Conservation (phyloP, 2,888 invertebrate genomes). For the Lasioglossum malachurum region DNA sequence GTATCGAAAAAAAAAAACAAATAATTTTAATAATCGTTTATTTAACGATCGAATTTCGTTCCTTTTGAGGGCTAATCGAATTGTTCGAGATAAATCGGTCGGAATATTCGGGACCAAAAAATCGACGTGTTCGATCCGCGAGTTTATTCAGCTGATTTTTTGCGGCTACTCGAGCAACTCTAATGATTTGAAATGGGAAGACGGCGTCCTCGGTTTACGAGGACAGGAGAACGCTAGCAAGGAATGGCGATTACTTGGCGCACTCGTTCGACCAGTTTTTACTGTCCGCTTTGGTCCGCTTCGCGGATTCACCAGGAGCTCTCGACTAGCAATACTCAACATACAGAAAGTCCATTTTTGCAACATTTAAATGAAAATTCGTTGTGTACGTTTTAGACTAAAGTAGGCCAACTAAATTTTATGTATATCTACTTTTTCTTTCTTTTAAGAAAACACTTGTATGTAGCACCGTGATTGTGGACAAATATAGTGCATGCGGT, state of each 20-base stretch:
- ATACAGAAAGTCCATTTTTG: slow-evolving; percentile 37
- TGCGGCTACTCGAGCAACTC: slow-evolving; percentile 1
- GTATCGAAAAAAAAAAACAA: neutral
- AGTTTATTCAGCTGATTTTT: neutral
- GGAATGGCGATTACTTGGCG: slow-evolving; percentile 63
- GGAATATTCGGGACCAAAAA: neutral
- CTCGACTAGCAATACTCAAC: slow-evolving; percentile 18
- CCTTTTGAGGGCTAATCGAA: neutral
- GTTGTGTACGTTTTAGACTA: neutral
- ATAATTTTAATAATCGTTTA: neutral
- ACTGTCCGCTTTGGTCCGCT: slow-evolving; percentile 43
- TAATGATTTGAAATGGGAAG: slow-evolving; percentile 43
- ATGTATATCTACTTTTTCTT: neutral
- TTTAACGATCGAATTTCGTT: neutral
- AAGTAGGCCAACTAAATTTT: neutral
- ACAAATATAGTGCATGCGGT: neutral
- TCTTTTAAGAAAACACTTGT: neutral
- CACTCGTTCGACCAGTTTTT: slow-evolving; percentile 67
- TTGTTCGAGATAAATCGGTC: neutral
- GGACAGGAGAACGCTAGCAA: slow-evolving; percentile 59
- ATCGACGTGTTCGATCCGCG: neutral
- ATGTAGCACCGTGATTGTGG: neutral
- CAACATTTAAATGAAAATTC: neutral
- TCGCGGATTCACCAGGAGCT: slow-evolving; percentile 41
- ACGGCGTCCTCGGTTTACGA: slow-evolving; percentile 61